These are phyloP conservation scores for Scaptomyza graminum DNA, from an alignment of 1,140 invertebrate genomes.

Conservation along the genomic window DNA sequence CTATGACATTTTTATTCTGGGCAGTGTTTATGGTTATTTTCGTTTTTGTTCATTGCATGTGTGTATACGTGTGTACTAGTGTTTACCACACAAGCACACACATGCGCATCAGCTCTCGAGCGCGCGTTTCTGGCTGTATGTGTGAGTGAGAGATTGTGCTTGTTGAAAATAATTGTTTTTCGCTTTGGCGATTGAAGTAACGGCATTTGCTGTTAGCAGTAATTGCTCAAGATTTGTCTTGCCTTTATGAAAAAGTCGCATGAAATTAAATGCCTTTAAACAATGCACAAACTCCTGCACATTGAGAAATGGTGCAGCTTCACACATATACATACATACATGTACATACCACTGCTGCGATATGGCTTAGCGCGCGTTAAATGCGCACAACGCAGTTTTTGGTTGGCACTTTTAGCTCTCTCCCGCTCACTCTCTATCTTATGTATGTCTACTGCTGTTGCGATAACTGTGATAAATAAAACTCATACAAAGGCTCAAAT, in stretches of 20 bases:
- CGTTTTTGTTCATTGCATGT: conserved; percentile 8
- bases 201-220: too few relatives aligned
- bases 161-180: conserved; percentile 10
- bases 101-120: conserved; percentile 35
- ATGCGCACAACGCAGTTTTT: conserved; percentile 70
- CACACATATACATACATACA: conserved; percentile 9
- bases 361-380: conserved; percentile 33
- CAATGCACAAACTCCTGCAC: neutral
- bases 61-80: conserved; percentile 24
- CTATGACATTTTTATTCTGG: conserved; percentile 25
- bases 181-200: too few relatives aligned
- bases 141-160: conserved; percentile 2
- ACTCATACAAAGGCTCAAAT: conserved; percentile 56
- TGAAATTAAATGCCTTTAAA: neutral
- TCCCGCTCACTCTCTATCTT: conserved; percentile 43
- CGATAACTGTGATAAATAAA: conserved; percentile 14
- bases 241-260: neutral
- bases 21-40: conserved; percentile 37
- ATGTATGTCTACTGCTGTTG: too few relatives aligned
- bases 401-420: conserved; percentile 32
- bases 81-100: conserved; percentile 15
- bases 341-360: too few relatives aligned
- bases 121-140: conserved; percentile 4
- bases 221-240: too few relatives aligned
- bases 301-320: conserved; percentile 46